These are phyloP conservation scores for Beris chalybata DNA, from an alignment of 2,888 invertebrate species.

Conservation along the genomic window DNA sequence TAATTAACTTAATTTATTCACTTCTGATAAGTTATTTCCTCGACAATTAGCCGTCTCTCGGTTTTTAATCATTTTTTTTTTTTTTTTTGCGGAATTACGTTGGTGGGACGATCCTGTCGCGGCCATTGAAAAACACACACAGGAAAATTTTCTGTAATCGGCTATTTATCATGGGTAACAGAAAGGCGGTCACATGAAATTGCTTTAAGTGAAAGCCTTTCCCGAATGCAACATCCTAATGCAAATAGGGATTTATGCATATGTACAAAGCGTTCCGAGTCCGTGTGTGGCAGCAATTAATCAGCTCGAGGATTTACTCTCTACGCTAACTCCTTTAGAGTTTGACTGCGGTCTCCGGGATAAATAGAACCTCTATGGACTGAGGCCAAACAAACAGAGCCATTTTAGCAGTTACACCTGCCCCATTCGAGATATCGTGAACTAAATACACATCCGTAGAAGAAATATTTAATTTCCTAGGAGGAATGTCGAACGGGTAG, in stretches of 20 bases:
- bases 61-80: conserved; percentile 27
- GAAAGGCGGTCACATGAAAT: conserved; percentile 38
- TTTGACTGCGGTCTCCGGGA: no score
- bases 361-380: no score
- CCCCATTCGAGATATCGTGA: no score
- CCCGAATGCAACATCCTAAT: conserved; percentile 37
- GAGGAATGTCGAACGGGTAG: no score
- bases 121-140: conserved; percentile 22
- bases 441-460: no score
- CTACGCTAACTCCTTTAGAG: not conserved
- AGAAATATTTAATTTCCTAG: no score
- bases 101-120: not conserved
- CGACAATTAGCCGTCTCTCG: conserved; percentile 20
- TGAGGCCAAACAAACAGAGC: no score
- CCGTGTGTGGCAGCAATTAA: conserved; percentile 38
- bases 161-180: conserved; percentile 28
- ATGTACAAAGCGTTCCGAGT: conserved; percentile 32
- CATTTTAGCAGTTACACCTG: no score
- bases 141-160: conserved; percentile 29
- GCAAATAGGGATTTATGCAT: conserved; percentile 37
- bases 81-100: conserved; percentile 4
- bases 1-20: conserved; percentile 6
- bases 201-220: conserved; percentile 38
- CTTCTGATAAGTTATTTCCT: conserved; percentile 32
- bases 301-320: conserved; percentile 29